Evolutionary conservation across 2,113 vertebrate species (phyloP).

Genomic region (Serinus canaria): DNA sequence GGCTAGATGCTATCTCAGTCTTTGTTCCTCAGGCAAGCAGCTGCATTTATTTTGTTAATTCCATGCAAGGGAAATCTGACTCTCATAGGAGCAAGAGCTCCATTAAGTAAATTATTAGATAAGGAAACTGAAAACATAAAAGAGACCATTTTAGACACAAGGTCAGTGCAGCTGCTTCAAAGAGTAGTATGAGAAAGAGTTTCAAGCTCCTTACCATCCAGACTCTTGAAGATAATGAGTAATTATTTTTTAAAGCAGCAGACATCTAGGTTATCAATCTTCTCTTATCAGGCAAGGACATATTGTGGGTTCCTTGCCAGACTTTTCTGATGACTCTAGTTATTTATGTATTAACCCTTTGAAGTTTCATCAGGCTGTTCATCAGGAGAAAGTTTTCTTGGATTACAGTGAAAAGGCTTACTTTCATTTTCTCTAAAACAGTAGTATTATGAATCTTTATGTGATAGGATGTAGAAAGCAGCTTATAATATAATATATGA

Average conservation of each 20-base stretch:
- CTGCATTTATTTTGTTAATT: constrained; percentile 10
- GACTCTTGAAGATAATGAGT: not conserved
- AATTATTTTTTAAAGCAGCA: constrained; percentile 41
- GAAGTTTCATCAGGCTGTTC: not conserved
- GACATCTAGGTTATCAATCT: constrained; percentile 31
- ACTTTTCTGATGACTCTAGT: not conserved
- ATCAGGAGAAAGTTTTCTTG: not conserved
- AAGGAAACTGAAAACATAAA: constrained; percentile 38
- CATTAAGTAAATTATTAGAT: constrained; percentile 35
- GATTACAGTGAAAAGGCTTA: not conserved
- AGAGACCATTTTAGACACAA: constrained; percentile 7
- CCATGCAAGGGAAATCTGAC: not conserved
- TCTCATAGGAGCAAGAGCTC: not conserved
- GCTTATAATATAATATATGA: not conserved
- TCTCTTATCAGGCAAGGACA: constrained; percentile 6
- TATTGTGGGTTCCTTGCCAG: not conserved
- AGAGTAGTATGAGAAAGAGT: not conserved
- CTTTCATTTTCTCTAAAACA: not conserved
- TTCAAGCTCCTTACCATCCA: not conserved
- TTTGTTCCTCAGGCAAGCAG: not conserved
- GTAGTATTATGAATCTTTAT: not conserved
- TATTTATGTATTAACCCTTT: not conserved
- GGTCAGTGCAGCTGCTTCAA: constrained; percentile 15
- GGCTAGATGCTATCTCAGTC: not conserved
- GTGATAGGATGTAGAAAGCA: not conserved